Evolutionary conservation across 2,113 vertebrate genomes (phyloP), one percentile per base, ranked within the genome.

Genomic region (Microtus oregoni): DNA sequence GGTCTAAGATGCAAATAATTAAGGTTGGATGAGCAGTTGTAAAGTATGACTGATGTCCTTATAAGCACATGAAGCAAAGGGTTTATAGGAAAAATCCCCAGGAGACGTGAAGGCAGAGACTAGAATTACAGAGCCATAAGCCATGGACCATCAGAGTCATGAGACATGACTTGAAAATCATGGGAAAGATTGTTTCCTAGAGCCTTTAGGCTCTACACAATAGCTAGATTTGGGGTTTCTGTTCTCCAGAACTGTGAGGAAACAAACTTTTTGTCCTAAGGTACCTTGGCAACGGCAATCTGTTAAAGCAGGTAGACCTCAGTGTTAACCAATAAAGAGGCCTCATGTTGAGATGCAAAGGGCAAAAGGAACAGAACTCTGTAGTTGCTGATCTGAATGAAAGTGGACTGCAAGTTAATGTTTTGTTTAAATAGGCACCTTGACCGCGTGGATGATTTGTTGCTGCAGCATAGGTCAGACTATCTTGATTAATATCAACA

Each of bases 121-220:
- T 4, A 5, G 4, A 63, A 32, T 70, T 7, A 63, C 0, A 7
- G 41, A 61, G 2, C 1, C 15, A 0, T 6, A 65, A 94, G 41
- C 4, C 67, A 52, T 17, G 52, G 30, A 20, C 38, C 55, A 47
- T 61, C 26, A 65, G 32, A n/a, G 41, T 5, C 75, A 17, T 3
- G 73, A 50, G 26, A 41, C 22, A 0, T 35, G 38, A 41, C 38
- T 22, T 38, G 17, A 65, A 61, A 50, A 50, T 12, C 63, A 22
- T 24, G 30, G 10, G 24, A 50, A 28, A 50, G 28, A 22, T 24
- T 68, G 30, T 52, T 47, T 24, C 30, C 41, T 86, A 68, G 41
- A 50, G 65, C 30, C 32, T 1, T 22, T 17, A 32, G 2, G 7
- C 12, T 63, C 26, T 65, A 28, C 61, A 55, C 38, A 30, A 41